Evolutionary conservation across 2,113 vertebrate genomes (phyloP), one percentile per base, ranked within the genome.

Genomic region (Aegithalos caudatus): DNA sequence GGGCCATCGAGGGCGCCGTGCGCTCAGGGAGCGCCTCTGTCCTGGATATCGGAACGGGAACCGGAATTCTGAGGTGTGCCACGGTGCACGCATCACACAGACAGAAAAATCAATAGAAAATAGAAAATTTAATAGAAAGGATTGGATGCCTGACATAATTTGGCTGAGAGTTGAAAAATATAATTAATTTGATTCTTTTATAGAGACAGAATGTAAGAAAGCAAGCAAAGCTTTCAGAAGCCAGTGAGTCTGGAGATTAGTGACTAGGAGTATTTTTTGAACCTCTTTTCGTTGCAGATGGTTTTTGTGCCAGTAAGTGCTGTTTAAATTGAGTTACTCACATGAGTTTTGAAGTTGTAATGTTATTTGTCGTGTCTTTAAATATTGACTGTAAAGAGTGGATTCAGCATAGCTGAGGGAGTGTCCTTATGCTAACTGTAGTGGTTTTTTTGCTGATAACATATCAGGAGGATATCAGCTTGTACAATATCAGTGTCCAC

Each of bases 11-110:
- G 96, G 99, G 97, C 8, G 99, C 99, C 1, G 98, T 99, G 48
- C 53, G 7, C 70, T 97, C 95, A 3, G 99, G 99, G 24, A 99
- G 98, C 95, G 98, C 23, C 87, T 98, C 98, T 42, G 99, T 99
- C 90, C 97, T 99, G 74, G 99, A 99, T 94, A 99, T 99, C 83
- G 99, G 99, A 94, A 98, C 99, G 69, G 99, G 99, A 97, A 99
- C 99, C 21, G 99, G 99, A 74, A 99, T 99, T 94, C 96, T 99
- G 40, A 98, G 99, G 99, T 99, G 67, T 80, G 96, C 88, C 62
- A 8, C 56, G 47, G 53, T 50, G 18, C 14, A 6, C 20, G 1
- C 44, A 84, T 66, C 81, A 56, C 23, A 1, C 79, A 35, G 14
- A 15, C 47, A 51, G 73, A 47, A 58, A 27, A 6, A 0, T 54